Conservation (phyloP, 2,113 vertebrate genomes). For the Bufo gargarizans region DNA sequence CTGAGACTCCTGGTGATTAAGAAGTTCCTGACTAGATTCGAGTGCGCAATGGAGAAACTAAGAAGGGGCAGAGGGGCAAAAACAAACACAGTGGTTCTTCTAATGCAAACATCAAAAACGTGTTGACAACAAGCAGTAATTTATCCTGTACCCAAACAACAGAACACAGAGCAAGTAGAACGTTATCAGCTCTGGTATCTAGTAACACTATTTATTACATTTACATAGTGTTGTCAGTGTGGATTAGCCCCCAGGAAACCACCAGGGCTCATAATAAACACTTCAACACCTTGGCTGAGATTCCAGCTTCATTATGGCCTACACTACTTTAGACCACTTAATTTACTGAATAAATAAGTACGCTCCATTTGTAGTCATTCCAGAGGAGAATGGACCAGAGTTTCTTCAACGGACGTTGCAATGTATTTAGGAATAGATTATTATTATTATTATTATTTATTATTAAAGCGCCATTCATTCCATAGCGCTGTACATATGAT, state of each 20-base stretch:
- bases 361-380: background rate
- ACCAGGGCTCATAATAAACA: background rate
- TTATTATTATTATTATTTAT: no score
- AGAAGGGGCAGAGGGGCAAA: conserved; percentile 27
- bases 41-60: conserved; percentile 17
- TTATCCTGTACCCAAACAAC: background rate
- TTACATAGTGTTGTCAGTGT: background rate
- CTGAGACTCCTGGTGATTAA: conserved; percentile 46
- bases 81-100: background rate
- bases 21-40: conserved; percentile 11
- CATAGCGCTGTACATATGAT: no score
- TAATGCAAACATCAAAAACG: background rate
- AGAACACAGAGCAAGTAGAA: accelerated
- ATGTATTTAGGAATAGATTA: background rate
- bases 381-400: background rate
- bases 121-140: background rate
- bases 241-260: background rate
- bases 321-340: no score
- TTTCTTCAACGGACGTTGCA: background rate
- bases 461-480: no score
- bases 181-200: background rate
- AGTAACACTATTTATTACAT: background rate
- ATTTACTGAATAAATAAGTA: background rate
- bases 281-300: background rate
- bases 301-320: background rate